A percentile compares a stretch with the other conserved stretches of the same genome.
Evolutionary conservation across 2,888 invertebrate genomes (phyloP).

Genomic region (Conistra vaccinii): DNA sequence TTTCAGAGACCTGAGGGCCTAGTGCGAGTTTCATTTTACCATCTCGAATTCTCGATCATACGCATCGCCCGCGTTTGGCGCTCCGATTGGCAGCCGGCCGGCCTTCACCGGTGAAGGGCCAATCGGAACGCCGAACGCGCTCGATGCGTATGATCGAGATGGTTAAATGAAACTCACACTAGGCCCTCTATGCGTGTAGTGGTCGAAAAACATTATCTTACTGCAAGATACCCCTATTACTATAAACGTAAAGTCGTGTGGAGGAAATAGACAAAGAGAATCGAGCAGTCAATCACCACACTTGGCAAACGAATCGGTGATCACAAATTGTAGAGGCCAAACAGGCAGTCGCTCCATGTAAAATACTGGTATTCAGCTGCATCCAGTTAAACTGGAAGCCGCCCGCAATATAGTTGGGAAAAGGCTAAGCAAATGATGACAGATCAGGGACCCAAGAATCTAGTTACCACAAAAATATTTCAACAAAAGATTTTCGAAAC

Average conservation of each 20-base stretch:
- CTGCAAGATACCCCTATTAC: neutral
- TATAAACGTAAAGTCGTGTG: neutral
- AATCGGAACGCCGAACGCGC: no score
- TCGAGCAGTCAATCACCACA: neutral
- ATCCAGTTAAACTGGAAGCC: neutral
- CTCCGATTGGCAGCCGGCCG: no score
- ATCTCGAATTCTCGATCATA: no score
- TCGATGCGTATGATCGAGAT: no score
- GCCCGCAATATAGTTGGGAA: neutral
- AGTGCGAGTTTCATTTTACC: no score
- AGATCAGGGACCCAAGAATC: neutral
- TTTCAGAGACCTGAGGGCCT: neutral
- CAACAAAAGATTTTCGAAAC: slow-evolving; percentile 2
- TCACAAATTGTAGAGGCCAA: neutral
- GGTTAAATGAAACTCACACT: no score
- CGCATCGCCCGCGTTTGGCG: no score
- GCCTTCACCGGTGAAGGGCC: no score
- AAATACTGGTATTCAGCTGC: neutral
- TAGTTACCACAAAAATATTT: neutral
- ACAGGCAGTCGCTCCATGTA: neutral
- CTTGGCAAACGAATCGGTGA: neutral
- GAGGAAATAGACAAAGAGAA: neutral
- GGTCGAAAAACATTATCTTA: neutral
- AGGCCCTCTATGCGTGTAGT: no score
- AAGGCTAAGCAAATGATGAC: neutral